phyloP scores from a whole-genome alignment of 1,140 invertebrate genomes.

The Ips typographus region DNA sequence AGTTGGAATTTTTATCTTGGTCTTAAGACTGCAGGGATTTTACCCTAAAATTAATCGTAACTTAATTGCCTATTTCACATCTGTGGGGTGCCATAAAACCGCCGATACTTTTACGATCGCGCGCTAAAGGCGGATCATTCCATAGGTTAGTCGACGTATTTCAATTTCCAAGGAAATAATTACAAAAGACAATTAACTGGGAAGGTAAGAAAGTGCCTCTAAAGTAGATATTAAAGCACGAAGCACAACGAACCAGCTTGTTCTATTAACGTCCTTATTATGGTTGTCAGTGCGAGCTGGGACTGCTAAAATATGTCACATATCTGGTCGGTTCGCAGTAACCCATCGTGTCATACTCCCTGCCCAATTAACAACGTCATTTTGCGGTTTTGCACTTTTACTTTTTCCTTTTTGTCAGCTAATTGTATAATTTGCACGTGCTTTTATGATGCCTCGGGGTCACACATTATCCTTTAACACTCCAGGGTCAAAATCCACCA shows the following conservation, averaged over 20 bases:
- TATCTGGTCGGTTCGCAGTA: conserved; percentile 45
- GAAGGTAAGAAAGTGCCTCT: conserved; percentile 5
- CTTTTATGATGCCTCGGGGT: conserved; percentile 21
- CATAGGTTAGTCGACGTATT: conserved; percentile 4
- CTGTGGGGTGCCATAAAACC: too few relatives aligned
- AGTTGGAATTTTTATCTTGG: too few relatives aligned
- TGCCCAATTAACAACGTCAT: conserved; percentile 45
- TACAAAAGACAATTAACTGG: conserved; percentile 21
- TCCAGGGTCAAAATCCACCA: too few relatives aligned
- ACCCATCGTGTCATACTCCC: conserved; percentile 46
- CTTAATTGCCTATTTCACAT: too few relatives aligned
- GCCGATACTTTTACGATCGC: background rate
- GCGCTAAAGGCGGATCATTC: background rate
- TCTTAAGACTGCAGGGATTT: too few relatives aligned
- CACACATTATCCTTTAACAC: background rate
- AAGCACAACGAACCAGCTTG: conserved; percentile 19
- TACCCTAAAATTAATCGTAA: too few relatives aligned
- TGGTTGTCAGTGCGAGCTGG: conserved; percentile 40
- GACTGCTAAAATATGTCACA: conserved; percentile 48
- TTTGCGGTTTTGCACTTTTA: conserved; percentile 40
- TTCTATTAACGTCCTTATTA: conserved; percentile 47
- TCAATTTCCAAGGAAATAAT: conserved; percentile 27
- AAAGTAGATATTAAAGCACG: conserved; percentile 30
- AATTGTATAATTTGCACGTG: conserved; percentile 32
- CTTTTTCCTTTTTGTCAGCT: conserved; percentile 32